Percentiles rank a stretch among this genome's conserved stretches.
Conservation (phyloP, 2,888 invertebrate genomes). For the Octodonta nipae region DNA sequence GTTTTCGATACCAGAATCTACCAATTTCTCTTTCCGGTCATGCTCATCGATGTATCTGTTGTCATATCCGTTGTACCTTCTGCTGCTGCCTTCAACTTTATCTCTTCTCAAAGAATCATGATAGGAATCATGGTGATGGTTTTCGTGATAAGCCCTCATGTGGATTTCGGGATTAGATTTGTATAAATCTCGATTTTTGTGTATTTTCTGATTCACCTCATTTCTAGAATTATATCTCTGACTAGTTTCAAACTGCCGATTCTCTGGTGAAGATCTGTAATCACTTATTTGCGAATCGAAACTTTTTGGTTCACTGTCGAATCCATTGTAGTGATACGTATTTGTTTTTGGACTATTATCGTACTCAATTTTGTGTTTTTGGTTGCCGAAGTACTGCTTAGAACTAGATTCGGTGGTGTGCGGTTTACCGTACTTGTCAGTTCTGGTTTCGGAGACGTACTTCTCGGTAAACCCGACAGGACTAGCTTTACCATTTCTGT, state of each 20-base stretch:
- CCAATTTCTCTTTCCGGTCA: constrained; percentile 44
- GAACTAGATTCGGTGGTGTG: constrained; percentile 35
- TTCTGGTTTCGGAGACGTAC: constrained; percentile 40
- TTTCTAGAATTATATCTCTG: constrained; percentile 21
- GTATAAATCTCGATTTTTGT: constrained; percentile 40
- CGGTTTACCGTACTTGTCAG: constrained; percentile 37
- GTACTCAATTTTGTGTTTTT: constrained; percentile 15
- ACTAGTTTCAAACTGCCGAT: constrained; percentile 31
- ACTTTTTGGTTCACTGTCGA: constrained; percentile 52
- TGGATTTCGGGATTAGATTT: constrained; percentile 50
- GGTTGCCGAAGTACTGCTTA: constrained; percentile 33
- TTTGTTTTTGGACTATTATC: constrained; percentile 12
- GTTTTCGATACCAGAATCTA: constrained; percentile 71
- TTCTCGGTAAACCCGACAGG: constrained; percentile 42
- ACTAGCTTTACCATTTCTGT: constrained; percentile 42
- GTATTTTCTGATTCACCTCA: constrained; percentile 19
- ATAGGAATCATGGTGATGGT: constrained; percentile 28
- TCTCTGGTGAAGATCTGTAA: constrained; percentile 46
- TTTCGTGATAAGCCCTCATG: constrained; percentile 38
- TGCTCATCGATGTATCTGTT: constrained; percentile 35
- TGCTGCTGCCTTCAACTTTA: constrained; percentile 38
- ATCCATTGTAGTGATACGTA: constrained; percentile 20
- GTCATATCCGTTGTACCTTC: constrained; percentile 24
- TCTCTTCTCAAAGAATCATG: constrained; percentile 50
- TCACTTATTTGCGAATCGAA: constrained; percentile 51